A percentile compares a stretch with the other conserved stretches of the same genome.
phyloP scores from a whole-genome alignment of 2,888 invertebrate species.

The Brachypalpus laphriformis region DNA sequence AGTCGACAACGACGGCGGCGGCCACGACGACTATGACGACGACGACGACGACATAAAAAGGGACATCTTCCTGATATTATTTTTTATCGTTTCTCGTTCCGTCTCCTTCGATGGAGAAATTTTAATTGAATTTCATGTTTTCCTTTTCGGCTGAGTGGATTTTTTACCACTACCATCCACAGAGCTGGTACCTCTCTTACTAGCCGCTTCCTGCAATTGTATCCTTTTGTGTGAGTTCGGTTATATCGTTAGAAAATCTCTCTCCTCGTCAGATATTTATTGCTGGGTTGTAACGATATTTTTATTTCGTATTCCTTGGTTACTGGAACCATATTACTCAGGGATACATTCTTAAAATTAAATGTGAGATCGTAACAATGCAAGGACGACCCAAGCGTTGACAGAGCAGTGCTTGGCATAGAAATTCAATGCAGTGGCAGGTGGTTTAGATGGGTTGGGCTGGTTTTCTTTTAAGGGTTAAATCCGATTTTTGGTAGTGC shows the following conservation, averaged over 20 bases:
- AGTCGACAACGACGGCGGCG: not conserved
- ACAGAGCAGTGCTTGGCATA: not conserved
- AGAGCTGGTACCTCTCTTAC: not conserved
- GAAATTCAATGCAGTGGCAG: not conserved
- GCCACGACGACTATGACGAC: not conserved
- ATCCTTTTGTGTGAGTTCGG: conserved; percentile 55
- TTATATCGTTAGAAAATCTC: conserved; percentile 65
- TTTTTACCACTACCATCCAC: conserved; percentile 17
- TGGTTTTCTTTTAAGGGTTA: not conserved
- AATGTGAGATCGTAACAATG: conserved; percentile 57
- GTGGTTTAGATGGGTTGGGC: not conserved
- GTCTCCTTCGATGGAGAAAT: conserved; percentile 66
- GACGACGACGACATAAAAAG: conserved; percentile 48
- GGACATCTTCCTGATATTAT: conserved; percentile 71
- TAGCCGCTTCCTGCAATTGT: conserved; percentile 46
- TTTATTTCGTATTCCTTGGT: conserved; percentile 23
- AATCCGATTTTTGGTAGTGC: not conserved
- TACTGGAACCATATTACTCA: conserved; percentile 49
- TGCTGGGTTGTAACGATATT: conserved; percentile 43
- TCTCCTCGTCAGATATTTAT: conserved; percentile 61
- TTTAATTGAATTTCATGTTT: conserved; percentile 74
- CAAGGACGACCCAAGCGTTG: conserved; percentile 16
- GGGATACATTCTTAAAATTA: conserved; percentile 51
- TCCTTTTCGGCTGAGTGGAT: conserved; percentile 69
- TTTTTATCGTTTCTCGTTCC: conserved; percentile 73